These are phyloP conservation scores for Morelia viridis DNA, from an alignment of 2,797 vertebrate species.

Conservation along the genomic window DNA sequence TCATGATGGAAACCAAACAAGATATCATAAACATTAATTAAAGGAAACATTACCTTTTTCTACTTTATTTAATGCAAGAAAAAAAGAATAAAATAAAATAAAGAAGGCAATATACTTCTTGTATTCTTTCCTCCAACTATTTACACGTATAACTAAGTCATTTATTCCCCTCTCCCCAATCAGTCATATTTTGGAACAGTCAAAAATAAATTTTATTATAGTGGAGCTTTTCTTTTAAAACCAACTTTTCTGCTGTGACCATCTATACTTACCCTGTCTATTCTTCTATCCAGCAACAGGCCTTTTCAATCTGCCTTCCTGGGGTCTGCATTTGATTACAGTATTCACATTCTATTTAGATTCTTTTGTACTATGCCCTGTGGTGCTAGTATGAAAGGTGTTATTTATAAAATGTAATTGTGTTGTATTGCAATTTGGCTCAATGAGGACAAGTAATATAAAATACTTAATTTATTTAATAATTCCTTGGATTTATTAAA, in stretches of 20 bases:
- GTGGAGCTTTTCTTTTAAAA: conserved; percentile 70
- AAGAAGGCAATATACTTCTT: neutral
- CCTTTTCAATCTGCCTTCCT: conserved; percentile 82
- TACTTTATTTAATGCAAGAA: neutral
- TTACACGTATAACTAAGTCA: conserved; percentile 60
- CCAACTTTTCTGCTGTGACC: conserved; percentile 76
- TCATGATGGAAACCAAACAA: neutral
- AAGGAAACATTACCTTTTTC: neutral
- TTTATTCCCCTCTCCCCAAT: conserved; percentile 35
- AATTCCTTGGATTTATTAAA: conserved; percentile 82
- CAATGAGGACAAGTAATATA: conserved; percentile 81
- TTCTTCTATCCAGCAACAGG: conserved; percentile 75
- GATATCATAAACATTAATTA: neutral
- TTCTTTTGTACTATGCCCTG: conserved; percentile 82
- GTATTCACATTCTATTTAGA: conserved; percentile 83
- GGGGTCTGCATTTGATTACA: conserved; percentile 83
- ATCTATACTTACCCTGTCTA: conserved; percentile 74
- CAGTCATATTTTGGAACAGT: conserved; percentile 59
- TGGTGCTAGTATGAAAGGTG: conserved; percentile 81
- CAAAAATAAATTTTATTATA: conserved; percentile 71
- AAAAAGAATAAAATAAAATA: neutral
- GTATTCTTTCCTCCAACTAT: conserved; percentile 27
- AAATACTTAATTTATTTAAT: conserved; percentile 82
- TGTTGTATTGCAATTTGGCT: conserved; percentile 81
- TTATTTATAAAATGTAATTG: conserved; percentile 85